A percentile compares a stretch with the other conserved stretches of the same genome.
Evolutionary conservation across 2,113 vertebrate species (phyloP).

Genomic region (Scatophagus argus): DNA sequence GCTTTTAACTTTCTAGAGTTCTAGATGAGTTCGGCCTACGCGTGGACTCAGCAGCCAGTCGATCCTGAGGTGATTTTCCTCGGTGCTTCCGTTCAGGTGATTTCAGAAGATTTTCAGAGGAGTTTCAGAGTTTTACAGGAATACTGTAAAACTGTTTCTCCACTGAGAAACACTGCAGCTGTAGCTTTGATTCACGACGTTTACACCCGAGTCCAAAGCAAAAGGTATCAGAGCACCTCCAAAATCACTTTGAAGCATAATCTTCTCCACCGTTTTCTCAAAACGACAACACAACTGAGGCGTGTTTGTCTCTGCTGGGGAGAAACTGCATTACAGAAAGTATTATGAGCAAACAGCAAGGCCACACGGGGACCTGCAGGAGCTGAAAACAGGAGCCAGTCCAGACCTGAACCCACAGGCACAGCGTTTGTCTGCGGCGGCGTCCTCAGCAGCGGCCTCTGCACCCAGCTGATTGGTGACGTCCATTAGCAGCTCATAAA

Average conservation of each 20-base stretch:
- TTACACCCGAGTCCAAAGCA: not conserved
- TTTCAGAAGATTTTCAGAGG: not conserved
- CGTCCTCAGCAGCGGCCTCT: slow-evolving; percentile 13
- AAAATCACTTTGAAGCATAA: not conserved
- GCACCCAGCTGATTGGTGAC: slow-evolving; percentile 15
- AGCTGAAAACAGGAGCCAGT: no score
- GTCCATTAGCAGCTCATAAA: slow-evolving; percentile 72
- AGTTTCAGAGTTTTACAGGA: not conserved
- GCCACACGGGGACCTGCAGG: not conserved
- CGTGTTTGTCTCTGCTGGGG: no score
- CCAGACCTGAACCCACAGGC: not conserved
- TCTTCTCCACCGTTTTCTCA: not conserved
- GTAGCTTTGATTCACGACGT: not conserved
- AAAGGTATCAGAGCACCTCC: not conserved
- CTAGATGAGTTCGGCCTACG: no score
- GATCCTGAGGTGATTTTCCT: not conserved
- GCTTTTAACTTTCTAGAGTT: no score
- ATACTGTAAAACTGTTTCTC: no score
- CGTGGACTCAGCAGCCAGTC: no score
- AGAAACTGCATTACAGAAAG: no score
- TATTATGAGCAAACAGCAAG: no score
- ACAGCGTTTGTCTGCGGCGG: no score
- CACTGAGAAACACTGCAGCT: not conserved
- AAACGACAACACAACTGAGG: no score
- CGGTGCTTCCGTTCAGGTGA: not conserved